Conservation (phyloP, 1,140 invertebrate genomes). For the Caenorhabditis brenneri region DNA sequence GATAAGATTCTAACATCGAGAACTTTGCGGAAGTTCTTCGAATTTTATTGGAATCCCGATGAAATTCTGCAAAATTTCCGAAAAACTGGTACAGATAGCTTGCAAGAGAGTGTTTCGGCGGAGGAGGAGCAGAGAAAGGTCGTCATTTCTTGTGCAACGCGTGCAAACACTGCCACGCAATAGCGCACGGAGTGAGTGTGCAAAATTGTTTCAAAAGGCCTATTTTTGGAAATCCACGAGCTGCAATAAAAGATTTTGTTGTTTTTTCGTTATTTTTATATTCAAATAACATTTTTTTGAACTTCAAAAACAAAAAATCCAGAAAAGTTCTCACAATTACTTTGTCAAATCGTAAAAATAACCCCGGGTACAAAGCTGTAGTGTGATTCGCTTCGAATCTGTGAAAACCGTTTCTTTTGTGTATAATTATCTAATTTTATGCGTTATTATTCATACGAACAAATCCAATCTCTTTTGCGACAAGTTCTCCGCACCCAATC, state of each 20-base stretch:
- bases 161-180: background rate
- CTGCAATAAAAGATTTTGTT: background rate
- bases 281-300: background rate
- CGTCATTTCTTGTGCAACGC: background rate
- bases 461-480: background rate
- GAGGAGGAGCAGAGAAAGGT: background rate
- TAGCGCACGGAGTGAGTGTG: background rate
- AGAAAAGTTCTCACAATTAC: background rate
- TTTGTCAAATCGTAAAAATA: too few species aligned
- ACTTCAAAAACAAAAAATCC: too few species aligned
- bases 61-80: background rate
- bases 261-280: background rate
- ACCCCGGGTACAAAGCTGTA: too few species aligned
- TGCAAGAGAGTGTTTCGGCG: background rate
- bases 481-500: background rate
- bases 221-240: background rate
- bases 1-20: background rate
- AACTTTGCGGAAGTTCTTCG: background rate
- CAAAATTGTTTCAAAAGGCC: background rate
- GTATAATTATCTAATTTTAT: background rate
- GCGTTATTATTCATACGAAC: background rate
- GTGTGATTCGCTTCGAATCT: too few species aligned
- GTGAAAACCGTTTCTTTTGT: too few species aligned
- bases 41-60: background rate
- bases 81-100: background rate